Evolutionary conservation across 2,113 vertebrate genomes (phyloP), one percentile per base, ranked within the genome.

Genomic region (Myrmecophaga tridactyla): DNA sequence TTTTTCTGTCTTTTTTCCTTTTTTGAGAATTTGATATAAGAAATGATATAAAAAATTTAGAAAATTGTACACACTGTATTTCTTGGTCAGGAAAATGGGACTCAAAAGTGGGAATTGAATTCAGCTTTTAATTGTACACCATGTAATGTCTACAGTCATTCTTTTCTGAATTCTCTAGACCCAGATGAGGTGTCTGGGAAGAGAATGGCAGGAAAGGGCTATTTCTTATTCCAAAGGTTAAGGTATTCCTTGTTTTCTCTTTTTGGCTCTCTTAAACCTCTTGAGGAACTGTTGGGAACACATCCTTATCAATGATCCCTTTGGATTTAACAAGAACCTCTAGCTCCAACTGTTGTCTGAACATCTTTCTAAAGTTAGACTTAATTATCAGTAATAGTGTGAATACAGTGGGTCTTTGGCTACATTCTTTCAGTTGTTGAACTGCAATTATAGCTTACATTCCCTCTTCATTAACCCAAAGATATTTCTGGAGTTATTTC

Each of bases 381-480:
- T 78, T 88, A 77, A 8, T 86, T 25, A 29, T 76, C 25, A 60
- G 39, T 63, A 87, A 93, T 21, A 89, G 10, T 65, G 53, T 92
- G 17, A 92, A 46, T 90, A 86, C 34, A 63, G 73, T 70, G 65
- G 13, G 15, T 73, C 6, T 62, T 75, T 80, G 23, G 48, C 56
- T 84, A 83, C 10, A 94, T 80, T 87, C 46, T 48, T 88, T 43
- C 12, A 85, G 0, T 72, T 94, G 69, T 87, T 84, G 8, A 90
- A 58, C 23, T 90, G 46, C 92, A 95, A 81, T 88, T 92, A 12
- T 34, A 87, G 46, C 62, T 93, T 65, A 73, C n/a, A 51, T 82
- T 92, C n/a, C 69, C 15, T 86, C 27, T 67, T 96, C 36, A 31
- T 92, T 86, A 80, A 65, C 12, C 23, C 10, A n/a, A 46, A 39